These are phyloP conservation scores for Xestia sexstrigata DNA, from an alignment of 2,888 invertebrate species.

Conservation along the genomic window DNA sequence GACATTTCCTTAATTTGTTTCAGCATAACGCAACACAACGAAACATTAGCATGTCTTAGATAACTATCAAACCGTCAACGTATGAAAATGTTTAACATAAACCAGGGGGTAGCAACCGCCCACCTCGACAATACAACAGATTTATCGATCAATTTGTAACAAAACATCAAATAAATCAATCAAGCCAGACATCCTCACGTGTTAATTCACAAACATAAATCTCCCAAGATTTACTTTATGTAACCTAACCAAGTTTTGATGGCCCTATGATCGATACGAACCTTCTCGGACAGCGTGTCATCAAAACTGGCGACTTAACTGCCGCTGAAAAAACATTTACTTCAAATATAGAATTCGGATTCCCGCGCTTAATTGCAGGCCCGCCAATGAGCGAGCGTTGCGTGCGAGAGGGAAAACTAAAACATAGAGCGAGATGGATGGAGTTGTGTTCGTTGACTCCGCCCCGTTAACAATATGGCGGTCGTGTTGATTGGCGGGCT, in stretches of 20 bases:
- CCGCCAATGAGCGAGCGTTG: conserved; percentile 85
- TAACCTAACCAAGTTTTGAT: conserved; percentile 77
- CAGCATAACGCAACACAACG: conserved; percentile 33
- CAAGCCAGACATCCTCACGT: conserved; percentile 82
- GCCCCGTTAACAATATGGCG: conserved; percentile 93
- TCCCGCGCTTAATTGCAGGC: conserved; percentile 89
- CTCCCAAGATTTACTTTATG: conserved; percentile 84
- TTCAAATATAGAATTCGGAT: conserved; percentile 90
- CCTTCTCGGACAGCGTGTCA: conserved; percentile 79
- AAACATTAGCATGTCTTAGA: conserved; percentile 51
- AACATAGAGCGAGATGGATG: conserved; percentile 77
- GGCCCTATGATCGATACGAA: conserved; percentile 65
- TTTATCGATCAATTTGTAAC: conserved; percentile 82
- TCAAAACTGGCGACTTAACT: conserved; percentile 76
- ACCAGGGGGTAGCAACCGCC: conserved; percentile 74
- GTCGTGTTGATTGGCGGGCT: conserved; percentile 91
- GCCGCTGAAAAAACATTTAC: conserved; percentile 88
- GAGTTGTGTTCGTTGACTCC: conserved; percentile 82
- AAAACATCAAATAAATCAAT: conserved; percentile 86
- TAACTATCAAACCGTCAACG: conserved; percentile 75
- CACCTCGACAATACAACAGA: conserved; percentile 77
- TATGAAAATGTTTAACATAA: conserved; percentile 63
- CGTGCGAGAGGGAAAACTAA: conserved; percentile 80
- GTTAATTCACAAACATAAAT: conserved; percentile 86
- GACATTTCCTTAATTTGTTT: conserved; percentile 6